A percentile compares a stretch with the other conserved stretches of the same genome.
Conservation (phyloP, 2,113 vertebrate species). For the Orcinus orca region DNA sequence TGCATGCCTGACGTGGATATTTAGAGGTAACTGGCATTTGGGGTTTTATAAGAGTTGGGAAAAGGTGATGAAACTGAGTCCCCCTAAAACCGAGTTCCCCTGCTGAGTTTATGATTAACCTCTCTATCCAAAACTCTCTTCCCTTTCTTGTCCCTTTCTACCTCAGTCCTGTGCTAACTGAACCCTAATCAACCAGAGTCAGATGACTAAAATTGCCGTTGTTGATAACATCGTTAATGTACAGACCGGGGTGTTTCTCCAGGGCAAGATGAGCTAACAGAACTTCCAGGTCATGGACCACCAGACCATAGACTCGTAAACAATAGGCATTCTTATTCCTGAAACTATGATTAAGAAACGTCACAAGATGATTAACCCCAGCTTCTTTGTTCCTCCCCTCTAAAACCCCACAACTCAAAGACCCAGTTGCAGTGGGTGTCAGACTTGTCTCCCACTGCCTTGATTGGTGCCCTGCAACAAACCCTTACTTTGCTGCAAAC, state of each 20-base stretch:
- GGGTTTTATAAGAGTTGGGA: neutral
- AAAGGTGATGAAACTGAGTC: neutral
- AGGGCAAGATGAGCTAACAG: neutral
- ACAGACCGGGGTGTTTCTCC: neutral
- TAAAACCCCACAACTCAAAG: neutral
- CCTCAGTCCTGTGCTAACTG: neutral
- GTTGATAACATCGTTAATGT: neutral
- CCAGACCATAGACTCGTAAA: neutral
- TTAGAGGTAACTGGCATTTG: neutral
- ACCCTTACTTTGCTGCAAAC: too few species aligned
- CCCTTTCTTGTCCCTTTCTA: neutral
- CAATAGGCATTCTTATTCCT: neutral
- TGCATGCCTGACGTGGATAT: neutral
- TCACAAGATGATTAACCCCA: neutral
- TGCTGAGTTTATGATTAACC: neutral
- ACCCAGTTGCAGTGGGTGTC: too few species aligned
- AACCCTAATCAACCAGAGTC: neutral
- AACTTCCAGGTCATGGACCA: neutral
- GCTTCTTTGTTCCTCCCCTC: neutral
- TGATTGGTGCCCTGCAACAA: too few species aligned
- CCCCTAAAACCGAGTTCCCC: neutral
- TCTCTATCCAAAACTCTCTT: neutral
- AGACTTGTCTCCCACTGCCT: too few species aligned
- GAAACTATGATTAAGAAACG: neutral
- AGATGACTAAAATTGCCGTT: neutral